These are phyloP conservation scores for Patella vulgata DNA, from an alignment of 1,140 invertebrate species.

Conservation along the genomic window DNA sequence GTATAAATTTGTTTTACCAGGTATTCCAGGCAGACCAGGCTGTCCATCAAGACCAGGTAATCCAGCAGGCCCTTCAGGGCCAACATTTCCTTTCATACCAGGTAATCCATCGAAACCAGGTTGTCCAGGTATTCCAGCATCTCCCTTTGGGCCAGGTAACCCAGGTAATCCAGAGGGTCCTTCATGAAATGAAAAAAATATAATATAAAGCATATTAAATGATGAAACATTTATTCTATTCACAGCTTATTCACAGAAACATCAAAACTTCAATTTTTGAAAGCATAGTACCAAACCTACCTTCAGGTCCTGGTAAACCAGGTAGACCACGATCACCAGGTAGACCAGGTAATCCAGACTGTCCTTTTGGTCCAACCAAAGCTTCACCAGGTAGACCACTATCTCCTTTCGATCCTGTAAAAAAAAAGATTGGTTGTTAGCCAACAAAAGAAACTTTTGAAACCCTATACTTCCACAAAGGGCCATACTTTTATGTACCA, in stretches of 20 bases:
- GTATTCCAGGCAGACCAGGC: conserved; percentile 23
- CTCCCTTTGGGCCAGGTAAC: conserved; percentile 35
- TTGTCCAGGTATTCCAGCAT: conserved; percentile 39
- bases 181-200: conserved; percentile 1
- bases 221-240: too few relatives aligned
- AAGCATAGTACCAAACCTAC: conserved; percentile 18
- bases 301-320: conserved; percentile 29
- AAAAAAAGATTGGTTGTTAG: not conserved
- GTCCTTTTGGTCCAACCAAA: conserved; percentile 10
- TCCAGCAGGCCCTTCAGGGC: conserved; percentile 30
- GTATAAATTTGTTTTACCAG: too few relatives aligned
- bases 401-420: conserved; percentile 16
- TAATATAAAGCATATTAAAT: too few relatives aligned
- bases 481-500: not conserved
- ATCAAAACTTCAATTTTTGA: conserved; percentile 14
- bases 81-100: conserved; percentile 37
- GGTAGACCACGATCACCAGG: conserved; percentile 39
- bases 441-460: not conserved
- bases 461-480: not conserved
- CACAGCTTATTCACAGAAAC: conserved; percentile 26
- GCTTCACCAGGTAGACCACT: conserved; percentile 15
- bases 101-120: conserved; percentile 34
- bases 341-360: conserved; percentile 39
- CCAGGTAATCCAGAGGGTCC: conserved; percentile 43
- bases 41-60: conserved; percentile 24